Evolutionary conservation across 2,888 invertebrate genomes (phyloP), one percentile per base, ranked within the genome.

Genomic region (Cephus runcator): DNA sequence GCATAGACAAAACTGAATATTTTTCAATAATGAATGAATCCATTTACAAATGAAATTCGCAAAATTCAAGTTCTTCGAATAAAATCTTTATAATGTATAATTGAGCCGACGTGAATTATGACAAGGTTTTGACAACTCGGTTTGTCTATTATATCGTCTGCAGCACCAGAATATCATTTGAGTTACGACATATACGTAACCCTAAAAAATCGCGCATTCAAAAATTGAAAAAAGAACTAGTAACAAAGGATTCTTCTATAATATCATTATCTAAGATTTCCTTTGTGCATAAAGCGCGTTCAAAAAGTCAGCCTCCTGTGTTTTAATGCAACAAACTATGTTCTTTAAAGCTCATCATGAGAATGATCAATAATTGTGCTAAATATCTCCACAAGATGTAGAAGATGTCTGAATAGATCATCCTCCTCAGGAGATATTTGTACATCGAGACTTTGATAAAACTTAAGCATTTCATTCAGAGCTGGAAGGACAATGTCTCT

Each of bases 321-420:
- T 56, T 56, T 56, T 56, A 56, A 56, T 56, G 23, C 9, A 56
- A 6, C 9, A 56, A 56, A 56, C 23, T 9, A 6, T 56, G 0
- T 40, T 6, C 40, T 69, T 81, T 81, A 88, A 35, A 88, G 77
- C 77, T 88, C 88, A 34, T 88, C 88, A 12, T 83, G 87, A 12
- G 80, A 15, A 11, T 81, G 77, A 11, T 83, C 81, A 31, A 82
- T 80, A 33, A 74, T 75, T 31, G 79, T 75, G 76, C 81, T 81
- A 56, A 88, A 81, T 78, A 80, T 83, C 12, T 81, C 77, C 11
- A 88, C 77, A 69, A 87, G 35, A 35, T 79, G 71, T 69, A 82
- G 76, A 9, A 87, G 79, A 75, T 85, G 79, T 40, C 82, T 79
- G 69, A 85, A 79, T 9, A 80, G 83, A 69, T 86, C 82, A 15